Conservation (phyloP, 2,888 invertebrate genomes). For the Nemoura dubitans region DNA sequence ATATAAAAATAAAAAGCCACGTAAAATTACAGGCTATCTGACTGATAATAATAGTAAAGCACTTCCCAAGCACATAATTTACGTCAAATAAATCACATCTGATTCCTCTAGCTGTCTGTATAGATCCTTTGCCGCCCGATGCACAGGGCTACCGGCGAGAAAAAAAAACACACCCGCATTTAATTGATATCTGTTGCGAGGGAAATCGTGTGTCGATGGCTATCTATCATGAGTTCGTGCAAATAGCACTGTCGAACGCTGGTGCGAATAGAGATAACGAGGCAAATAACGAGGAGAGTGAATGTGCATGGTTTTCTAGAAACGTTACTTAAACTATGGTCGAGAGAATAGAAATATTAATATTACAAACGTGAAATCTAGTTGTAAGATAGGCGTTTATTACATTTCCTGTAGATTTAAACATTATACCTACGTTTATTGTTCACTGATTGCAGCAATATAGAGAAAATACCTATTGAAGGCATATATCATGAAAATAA, state of each 20-base stretch:
- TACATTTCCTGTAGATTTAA: neutral
- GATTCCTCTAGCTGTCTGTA: conserved; percentile 38
- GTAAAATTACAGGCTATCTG: conserved; percentile 26
- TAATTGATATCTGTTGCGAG: neutral
- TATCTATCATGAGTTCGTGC: conserved; percentile 7
- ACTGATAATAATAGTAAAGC: conserved; percentile 41
- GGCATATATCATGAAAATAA: no score
- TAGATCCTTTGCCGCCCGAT: neutral
- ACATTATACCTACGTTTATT: no score
- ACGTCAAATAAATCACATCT: conserved; percentile 50
- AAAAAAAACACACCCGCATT: neutral
- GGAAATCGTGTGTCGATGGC: conserved; percentile 5
- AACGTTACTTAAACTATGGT: neutral
- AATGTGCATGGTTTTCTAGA: neutral
- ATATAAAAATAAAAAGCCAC: conserved; percentile 25
- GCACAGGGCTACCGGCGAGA: neutral
- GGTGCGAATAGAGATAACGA: conserved; percentile 7
- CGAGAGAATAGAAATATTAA: neutral
- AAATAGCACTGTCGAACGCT: neutral
- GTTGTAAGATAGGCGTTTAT: neutral
- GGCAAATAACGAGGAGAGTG: neutral
- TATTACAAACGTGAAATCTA: neutral
- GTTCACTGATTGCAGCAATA: no score
- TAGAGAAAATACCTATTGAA: no score
- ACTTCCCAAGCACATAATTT: conserved; percentile 48